Evolutionary conservation across 2,797 vertebrate species (phyloP).

Genomic region (Siniperca obscura): DNA sequence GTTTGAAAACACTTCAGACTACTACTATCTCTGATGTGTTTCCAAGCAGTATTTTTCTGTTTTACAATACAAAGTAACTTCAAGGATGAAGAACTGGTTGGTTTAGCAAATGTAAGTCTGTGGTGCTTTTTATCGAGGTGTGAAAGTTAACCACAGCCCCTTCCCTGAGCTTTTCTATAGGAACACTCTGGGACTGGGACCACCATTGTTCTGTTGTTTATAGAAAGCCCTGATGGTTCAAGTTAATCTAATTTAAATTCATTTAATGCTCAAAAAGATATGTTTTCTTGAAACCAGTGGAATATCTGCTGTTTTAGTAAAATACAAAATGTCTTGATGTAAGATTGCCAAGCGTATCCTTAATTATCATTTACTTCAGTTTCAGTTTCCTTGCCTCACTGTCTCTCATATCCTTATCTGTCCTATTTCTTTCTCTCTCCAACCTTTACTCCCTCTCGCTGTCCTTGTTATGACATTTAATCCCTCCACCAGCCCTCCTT

Average conservation of each 20-base stretch:
- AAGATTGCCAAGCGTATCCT: constrained; percentile 6
- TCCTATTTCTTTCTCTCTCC: constrained; percentile 19
- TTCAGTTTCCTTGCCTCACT: not conserved
- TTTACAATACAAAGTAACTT: not conserved
- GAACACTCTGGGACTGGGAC: not conserved
- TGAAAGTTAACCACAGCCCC: not conserved
- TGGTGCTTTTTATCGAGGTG: not conserved
- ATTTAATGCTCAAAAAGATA: constrained; percentile 16
- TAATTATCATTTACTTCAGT: constrained; percentile 27
- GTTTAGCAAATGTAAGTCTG: not conserved
- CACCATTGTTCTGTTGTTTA: not conserved
- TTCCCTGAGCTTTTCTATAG: not conserved
- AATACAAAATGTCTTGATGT: not conserved
- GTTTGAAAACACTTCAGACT: no score
- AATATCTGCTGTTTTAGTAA: not conserved
- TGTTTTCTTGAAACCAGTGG: constrained; percentile 6
- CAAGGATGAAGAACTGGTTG: not conserved
- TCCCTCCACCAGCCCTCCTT: constrained; percentile 38
- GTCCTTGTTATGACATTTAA: constrained; percentile 62
- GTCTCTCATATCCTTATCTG: constrained; percentile 11
- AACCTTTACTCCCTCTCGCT: constrained; percentile 16
- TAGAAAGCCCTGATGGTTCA: not conserved
- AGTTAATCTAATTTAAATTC: not conserved
- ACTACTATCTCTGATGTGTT: not conserved
- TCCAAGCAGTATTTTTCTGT: not conserved